These are phyloP conservation scores for Diphyllodes magnificus DNA, from an alignment of 2,113 vertebrate species.

Conservation along the genomic window DNA sequence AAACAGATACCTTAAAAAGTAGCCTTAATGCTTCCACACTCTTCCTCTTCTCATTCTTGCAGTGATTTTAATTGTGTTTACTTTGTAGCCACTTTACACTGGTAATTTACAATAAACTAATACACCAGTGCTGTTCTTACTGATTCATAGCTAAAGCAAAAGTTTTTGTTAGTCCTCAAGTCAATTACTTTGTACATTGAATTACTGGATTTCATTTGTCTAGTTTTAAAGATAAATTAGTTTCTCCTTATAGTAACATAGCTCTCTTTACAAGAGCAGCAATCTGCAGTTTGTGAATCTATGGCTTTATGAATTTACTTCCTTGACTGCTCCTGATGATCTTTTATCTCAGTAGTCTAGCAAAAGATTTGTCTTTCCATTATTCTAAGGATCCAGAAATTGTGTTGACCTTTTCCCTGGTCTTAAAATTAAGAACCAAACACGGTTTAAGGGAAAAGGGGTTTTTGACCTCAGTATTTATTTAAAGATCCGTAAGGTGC, in stretches of 20 bases:
- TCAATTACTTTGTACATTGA: background rate
- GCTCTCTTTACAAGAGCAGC: background rate
- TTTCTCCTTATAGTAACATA: background rate
- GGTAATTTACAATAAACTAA: background rate
- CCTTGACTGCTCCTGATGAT: background rate
- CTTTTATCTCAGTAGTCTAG: background rate
- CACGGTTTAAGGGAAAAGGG: too few species aligned
- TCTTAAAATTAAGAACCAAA: too few species aligned
- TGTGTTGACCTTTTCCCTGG: background rate
- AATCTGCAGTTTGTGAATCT: background rate
- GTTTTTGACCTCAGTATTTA: too few species aligned
- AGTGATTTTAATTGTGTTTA: background rate
- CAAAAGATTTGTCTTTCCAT: background rate
- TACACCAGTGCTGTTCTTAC: background rate
- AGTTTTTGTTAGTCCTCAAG: background rate
- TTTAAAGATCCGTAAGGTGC: too few species aligned
- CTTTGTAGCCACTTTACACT: background rate
- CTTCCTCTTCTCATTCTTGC: background rate
- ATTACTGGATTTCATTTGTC: background rate
- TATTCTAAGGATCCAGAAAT: background rate
- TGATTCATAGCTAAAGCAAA: background rate
- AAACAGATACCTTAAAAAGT: background rate
- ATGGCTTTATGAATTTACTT: background rate
- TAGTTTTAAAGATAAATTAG: background rate
- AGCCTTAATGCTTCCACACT: background rate